phyloP scores from a whole-genome alignment of 2,113 vertebrate genomes.

The Dasyprocta punctata region DNA sequence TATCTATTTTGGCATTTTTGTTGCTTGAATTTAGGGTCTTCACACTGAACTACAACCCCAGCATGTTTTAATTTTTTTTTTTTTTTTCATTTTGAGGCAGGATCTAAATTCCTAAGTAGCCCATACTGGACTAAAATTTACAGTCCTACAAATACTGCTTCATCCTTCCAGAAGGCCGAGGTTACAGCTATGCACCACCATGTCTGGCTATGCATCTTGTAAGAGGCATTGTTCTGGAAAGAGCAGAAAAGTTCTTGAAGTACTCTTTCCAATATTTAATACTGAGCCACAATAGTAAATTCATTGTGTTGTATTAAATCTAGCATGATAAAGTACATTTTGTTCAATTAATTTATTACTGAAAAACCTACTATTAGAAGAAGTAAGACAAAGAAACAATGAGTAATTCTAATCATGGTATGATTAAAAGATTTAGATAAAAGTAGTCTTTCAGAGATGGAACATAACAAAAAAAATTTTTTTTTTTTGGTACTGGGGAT shows the following conservation, averaged over 20 bases:
- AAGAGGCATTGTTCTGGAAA: not conserved
- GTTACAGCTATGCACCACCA: not conserved
- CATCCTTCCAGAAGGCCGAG: not conserved
- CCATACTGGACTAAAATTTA: not conserved
- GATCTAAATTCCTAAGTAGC: not conserved
- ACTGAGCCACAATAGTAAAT: not conserved
- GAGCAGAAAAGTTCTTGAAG: not conserved
- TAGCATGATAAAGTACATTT: not conserved
- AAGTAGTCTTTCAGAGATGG: not conserved
- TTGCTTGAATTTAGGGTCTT: not conserved
- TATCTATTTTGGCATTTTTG: not conserved
- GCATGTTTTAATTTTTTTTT: not conserved
- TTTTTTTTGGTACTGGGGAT: too few species aligned
- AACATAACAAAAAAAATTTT: too few species aligned
- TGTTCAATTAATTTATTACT: not conserved
- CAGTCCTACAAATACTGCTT: not conserved
- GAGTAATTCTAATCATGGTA: not conserved
- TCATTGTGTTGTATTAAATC: not conserved
- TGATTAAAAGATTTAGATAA: not conserved
- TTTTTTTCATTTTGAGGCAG: not conserved
- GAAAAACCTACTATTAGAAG: not conserved
- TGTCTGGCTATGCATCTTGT: not conserved
- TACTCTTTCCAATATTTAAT: not conserved
- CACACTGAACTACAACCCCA: not conserved
- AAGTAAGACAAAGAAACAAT: not conserved